These are phyloP conservation scores for Acridotheres tristis DNA, from an alignment of 2,797 vertebrate genomes.

Conservation along the genomic window DNA sequence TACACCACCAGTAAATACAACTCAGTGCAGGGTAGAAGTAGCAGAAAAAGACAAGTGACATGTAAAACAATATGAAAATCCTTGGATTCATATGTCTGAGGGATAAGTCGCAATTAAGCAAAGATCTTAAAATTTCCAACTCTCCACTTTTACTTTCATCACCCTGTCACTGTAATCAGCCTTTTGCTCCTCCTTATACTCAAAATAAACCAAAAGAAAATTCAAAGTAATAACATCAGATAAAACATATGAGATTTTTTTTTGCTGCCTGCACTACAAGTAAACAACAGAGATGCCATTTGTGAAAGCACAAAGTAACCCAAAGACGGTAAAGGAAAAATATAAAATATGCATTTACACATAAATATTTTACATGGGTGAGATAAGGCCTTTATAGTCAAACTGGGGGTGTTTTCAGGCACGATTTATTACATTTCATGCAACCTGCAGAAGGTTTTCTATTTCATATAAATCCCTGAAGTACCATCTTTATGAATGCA, in stretches of 20 bases:
- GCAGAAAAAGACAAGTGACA: neutral
- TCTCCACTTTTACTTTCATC: slow-evolving; percentile 5
- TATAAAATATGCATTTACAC: slow-evolving; percentile 66
- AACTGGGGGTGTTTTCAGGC: slow-evolving; percentile 59
- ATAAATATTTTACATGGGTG: slow-evolving; percentile 68
- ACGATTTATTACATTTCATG: slow-evolving; percentile 63
- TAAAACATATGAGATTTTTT: neutral
- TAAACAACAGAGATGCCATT: slow-evolving; percentile 51
- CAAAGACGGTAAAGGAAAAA: slow-evolving; percentile 55
- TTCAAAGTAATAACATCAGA: slow-evolving; percentile 29
- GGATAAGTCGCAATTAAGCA: neutral
- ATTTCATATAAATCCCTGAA: slow-evolving; percentile 66
- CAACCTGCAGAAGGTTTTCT: slow-evolving; percentile 62
- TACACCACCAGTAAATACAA: neutral
- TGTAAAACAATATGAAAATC: neutral
- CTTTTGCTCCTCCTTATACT: neutral
- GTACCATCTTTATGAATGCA: slow-evolving; percentile 57
- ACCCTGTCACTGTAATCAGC: neutral
- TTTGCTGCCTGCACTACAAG: slow-evolving; percentile 23
- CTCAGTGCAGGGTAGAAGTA: neutral
- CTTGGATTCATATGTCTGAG: neutral
- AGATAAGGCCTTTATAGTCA: slow-evolving; percentile 67
- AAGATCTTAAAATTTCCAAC: neutral
- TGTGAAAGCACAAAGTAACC: slow-evolving; percentile 52
- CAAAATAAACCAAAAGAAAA: slow-evolving; percentile 40